These are phyloP conservation scores for Plemyria rubiginata DNA, from an alignment of 2,888 invertebrate genomes.

Conservation along the genomic window DNA sequence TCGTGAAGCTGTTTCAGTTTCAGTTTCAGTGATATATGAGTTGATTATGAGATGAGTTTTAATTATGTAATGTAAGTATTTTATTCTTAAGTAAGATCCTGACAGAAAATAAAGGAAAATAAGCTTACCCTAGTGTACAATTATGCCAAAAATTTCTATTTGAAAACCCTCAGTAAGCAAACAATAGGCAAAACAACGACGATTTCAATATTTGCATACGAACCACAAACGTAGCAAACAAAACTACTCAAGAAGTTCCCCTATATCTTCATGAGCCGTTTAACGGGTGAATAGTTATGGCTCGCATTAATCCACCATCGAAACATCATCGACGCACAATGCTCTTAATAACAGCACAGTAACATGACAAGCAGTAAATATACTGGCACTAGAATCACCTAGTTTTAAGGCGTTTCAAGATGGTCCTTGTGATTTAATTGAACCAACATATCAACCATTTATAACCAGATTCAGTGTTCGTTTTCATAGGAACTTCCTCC, in stretches of 20 bases:
- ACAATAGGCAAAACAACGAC: constrained; percentile 18
- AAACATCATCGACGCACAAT: constrained; percentile 57
- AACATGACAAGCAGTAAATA: constrained; percentile 24
- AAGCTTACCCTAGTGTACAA: not conserved
- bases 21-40: too few relatives aligned
- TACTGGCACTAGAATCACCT: too few relatives aligned
- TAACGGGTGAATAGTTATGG: constrained; percentile 39
- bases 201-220: constrained; percentile 31
- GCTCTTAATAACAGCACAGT: constrained; percentile 57
- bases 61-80: too few relatives aligned
- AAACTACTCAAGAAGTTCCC: constrained; percentile 34
- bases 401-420: too few relatives aligned
- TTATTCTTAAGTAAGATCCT: not conserved
- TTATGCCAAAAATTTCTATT: not conserved
- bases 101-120: not conserved
- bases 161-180: constrained; percentile 3
- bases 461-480: too few relatives aligned
- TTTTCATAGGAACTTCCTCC: too few relatives aligned
- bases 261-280: constrained; percentile 38
- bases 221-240: constrained; percentile 24
- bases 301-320: constrained; percentile 53
- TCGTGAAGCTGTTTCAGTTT: too few relatives aligned
- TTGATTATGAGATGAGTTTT: too few relatives aligned
- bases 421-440: too few relatives aligned
- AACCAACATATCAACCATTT: too few relatives aligned